Evolutionary conservation across 2,888 invertebrate species (phyloP).

Genomic region (Coenonympha arcania): DNA sequence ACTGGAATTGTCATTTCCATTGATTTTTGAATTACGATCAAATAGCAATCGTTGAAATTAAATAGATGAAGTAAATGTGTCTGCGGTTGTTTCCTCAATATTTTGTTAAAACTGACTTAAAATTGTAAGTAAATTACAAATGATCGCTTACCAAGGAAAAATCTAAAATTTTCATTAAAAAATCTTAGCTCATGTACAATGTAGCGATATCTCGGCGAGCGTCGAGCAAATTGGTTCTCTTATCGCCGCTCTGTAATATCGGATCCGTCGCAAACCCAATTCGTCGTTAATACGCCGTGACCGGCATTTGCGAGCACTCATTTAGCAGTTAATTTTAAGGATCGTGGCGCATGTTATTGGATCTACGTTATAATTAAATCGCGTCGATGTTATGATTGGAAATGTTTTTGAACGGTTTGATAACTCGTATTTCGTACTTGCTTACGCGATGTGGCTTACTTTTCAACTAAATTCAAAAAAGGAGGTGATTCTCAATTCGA

Average conservation of each 20-base stretch:
- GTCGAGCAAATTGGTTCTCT: slow-evolving; percentile 39
- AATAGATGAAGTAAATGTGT: too few relatives aligned
- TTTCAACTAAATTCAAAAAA: too few relatives aligned
- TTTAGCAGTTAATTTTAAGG: slow-evolving; percentile 71
- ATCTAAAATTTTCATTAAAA: not conserved
- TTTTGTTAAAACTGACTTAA: too few relatives aligned
- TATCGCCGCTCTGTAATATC: slow-evolving; percentile 47
- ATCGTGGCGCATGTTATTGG: slow-evolving; percentile 71
- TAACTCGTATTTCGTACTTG: not conserved
- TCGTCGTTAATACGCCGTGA: slow-evolving; percentile 69
- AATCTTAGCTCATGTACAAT: not conserved
- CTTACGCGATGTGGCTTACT: not conserved
- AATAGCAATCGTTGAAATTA: too few relatives aligned
- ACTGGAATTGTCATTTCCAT: too few relatives aligned
- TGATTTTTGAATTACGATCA: too few relatives aligned
- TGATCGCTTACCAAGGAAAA: not conserved
- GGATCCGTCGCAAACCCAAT: slow-evolving; percentile 69
- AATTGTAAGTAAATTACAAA: not conserved
- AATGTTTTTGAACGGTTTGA: slow-evolving; percentile 3
- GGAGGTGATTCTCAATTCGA: too few relatives aligned
- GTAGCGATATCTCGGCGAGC: slow-evolving; percentile 24
- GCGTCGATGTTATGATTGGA: slow-evolving; percentile 16
- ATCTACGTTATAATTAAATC: slow-evolving; percentile 27
- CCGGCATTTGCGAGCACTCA: slow-evolving; percentile 68
- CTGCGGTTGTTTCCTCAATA: too few relatives aligned